Evolutionary conservation across 1,140 invertebrate species (phyloP).

Genomic region (Aphidius gifuensis): DNA sequence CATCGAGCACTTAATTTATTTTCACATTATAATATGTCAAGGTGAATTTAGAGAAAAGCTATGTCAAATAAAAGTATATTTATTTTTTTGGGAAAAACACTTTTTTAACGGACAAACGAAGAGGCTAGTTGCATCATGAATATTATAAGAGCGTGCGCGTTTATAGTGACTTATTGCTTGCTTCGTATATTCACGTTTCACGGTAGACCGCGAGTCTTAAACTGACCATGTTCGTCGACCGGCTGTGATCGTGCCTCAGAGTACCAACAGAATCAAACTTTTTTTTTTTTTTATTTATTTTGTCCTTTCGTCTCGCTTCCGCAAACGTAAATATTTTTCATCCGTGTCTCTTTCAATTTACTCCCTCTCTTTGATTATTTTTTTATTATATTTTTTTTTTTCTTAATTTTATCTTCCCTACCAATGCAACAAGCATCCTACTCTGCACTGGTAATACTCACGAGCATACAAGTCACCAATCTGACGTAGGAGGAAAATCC

Average conservation of each 20-base stretch:
- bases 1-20: too few relatives aligned
- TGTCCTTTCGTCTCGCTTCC: conserved; percentile 11
- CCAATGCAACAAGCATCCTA: conserved; percentile 7
- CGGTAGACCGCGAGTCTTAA: conserved; percentile 47
- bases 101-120: conserved; percentile 2
- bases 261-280: background rate
- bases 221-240: conserved; percentile 34
- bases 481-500: conserved; percentile 33
- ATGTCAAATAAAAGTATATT: too few relatives aligned
- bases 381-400: background rate
- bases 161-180: conserved; percentile 24
- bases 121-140: conserved; percentile 38
- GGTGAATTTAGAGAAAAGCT: too few relatives aligned
- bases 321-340: background rate
- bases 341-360: background rate
- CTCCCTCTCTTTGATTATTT: conserved; percentile 1
- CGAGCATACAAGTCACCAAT: conserved; percentile 22
- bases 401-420: background rate
- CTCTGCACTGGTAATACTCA: conserved; percentile 19
- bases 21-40: too few relatives aligned
- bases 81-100: too few relatives aligned
- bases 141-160: conserved; percentile 28
- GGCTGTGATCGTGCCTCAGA: conserved; percentile 5
- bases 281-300: background rate
- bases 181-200: conserved; percentile 35